Base-by-base conservation (phyloP, 1,140 invertebrate species). In the Campoletis sonorensis region DNA sequence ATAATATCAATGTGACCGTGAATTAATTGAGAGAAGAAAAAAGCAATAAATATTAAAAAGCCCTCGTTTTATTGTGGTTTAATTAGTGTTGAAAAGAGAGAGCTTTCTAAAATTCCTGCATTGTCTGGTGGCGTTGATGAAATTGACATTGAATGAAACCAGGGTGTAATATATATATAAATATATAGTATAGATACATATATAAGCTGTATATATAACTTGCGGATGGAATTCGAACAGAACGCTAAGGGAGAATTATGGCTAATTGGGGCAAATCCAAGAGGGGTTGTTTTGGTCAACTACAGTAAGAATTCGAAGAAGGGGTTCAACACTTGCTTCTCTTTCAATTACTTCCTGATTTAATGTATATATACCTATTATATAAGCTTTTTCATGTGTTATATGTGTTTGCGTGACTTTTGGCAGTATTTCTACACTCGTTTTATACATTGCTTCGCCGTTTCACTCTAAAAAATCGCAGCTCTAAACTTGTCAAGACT, bases 331-430 rank as follows among this genome's bases (percentile, higher is more conserved):
- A 58, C 54, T 58, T 10, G 0, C 54, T 58, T 18, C 5, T 58
- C 54, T 58, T 58, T 23, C 54, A 58, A 58, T 58, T 58, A 58
- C 54, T 10, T 58, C 54, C 54, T 5, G 54, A 58, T 58, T 58
- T 21, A 5, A 58, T n/a, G 7, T 10, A 58, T 58, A 58, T 58
- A 10, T 23, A 58, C 18, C n/a, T 21, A 21, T 58, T 58, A 7
- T n/a, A 4, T n/a, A 58, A 21, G 54, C 18, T 8, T 13, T n/a
- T 58, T n/a, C 21, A 7, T 4, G 54, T 58, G 54, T 23, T 58
- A 23, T 13, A 23, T 58, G 21, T 10, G 8, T 11, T 58, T 58
- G 54, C 54, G 54, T 58, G 54, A 58, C 54, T 58, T 58, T 58
- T 58, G 21, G 5, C 54, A 21, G 13, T 58, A n/a, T 23, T 58